phyloP scores from a whole-genome alignment of 2,113 vertebrate species.

The Candoia aspera region DNA sequence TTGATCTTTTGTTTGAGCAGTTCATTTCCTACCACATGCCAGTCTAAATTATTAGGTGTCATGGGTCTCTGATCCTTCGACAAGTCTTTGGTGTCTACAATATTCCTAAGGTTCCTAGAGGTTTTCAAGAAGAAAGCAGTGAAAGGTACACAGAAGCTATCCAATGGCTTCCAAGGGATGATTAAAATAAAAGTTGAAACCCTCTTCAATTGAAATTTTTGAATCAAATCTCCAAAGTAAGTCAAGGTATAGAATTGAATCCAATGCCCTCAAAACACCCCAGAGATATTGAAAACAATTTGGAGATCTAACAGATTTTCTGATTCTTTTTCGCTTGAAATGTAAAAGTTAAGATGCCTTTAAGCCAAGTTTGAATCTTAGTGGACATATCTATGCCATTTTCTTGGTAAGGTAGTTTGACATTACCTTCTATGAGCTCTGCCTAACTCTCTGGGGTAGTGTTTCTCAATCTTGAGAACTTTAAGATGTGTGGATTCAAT shows the following conservation, averaged over 20 bases:
- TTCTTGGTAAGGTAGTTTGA: neutral
- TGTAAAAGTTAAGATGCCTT: neutral
- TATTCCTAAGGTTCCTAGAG: neutral
- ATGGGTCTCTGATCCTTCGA: neutral
- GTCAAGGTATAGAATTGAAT: too few species aligned
- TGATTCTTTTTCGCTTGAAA: neutral
- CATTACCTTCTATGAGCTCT: neutral
- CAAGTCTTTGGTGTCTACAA: neutral
- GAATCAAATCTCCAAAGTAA: too few species aligned
- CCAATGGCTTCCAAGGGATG: too few species aligned
- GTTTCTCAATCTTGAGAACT: neutral
- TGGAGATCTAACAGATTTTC: neutral
- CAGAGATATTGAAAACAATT: too few species aligned
- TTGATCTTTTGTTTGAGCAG: neutral
- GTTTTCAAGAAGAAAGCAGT: neutral
- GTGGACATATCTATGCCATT: neutral
- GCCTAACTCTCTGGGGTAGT: neutral
- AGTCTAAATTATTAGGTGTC: neutral
- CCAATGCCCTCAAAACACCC: too few species aligned
- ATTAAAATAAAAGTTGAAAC: too few species aligned
- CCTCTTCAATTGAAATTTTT: too few species aligned
- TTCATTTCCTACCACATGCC: neutral
- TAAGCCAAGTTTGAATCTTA: neutral
- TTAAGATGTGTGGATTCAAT: neutral
- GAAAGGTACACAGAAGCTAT: neutral